Base-by-base conservation (phyloP, 2,888 invertebrate species). In the Notocelia uddmanniana region DNA sequence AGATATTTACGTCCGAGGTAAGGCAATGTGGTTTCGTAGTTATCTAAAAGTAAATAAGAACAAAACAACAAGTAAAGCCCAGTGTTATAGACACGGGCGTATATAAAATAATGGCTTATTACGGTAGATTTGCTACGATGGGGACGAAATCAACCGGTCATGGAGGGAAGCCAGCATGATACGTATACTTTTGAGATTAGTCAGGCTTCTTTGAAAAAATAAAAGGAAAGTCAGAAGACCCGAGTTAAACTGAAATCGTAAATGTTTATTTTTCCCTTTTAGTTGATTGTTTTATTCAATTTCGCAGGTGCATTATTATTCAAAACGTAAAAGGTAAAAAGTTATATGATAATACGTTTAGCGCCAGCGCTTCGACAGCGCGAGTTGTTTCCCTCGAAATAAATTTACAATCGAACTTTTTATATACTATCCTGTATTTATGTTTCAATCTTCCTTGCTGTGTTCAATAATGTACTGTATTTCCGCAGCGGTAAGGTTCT, bases 381-480 rank as follows among this genome's bases (percentile, higher is more conserved):
- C 45, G 23, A 67, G 19, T 57, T 54, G 26, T 19, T 45, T 21
- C 21, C n/a, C 11, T 34, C 45, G n/a, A 57, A 59, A 37, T n/a
- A 50, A 68, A 68, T 57, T 45, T 45, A 37, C 23, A 37, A 34
- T 69, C 54, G 45, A 37, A 60, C n/a, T n/a, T n/a, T n/a, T 23
- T 59, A 41, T 50, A 41, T 60, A 60, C 60, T 50, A 52, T 68
- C 8, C 37, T 18, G 45, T 34, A 45, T 69, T 62, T 72, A 55
- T 41, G 50, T 50, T 67, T 87, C 80, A 91, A 82, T 91, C 90
- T 78, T 90, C 87, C 74, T 80, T 88, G 72, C 89, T 90, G 68
- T 89, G 84, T 37, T 86, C 85, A 60, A 90, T 85, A 37, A 90
- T 88, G 62, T 83, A 78, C 71, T 86, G 78, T 81, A 91, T 87